Conservation (phyloP, 2,888 invertebrate species). For the Lumbricus terrestris region DNA sequence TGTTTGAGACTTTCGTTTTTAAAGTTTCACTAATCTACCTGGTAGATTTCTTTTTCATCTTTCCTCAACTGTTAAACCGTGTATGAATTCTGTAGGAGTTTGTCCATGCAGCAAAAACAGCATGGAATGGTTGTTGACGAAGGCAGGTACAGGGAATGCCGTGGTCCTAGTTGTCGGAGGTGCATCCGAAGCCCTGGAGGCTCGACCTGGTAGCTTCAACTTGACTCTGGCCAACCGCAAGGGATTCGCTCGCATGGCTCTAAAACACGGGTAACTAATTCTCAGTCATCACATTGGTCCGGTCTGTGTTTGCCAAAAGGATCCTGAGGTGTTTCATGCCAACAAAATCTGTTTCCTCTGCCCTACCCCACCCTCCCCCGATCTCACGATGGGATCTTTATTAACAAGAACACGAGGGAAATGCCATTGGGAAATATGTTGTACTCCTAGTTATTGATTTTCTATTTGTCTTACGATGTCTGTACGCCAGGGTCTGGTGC, state of each 20-base stretch:
- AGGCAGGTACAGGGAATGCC: constrained; percentile 64
- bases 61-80: background rate
- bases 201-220: constrained; percentile 66
- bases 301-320: background rate
- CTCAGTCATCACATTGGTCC: background rate
- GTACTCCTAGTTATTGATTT: too few relatives aligned
- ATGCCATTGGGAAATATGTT: too few relatives aligned
- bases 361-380: too few relatives aligned
- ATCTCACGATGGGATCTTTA: too few relatives aligned
- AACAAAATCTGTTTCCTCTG: too few relatives aligned
- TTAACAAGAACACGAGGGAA: too few relatives aligned
- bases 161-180: constrained; percentile 82
- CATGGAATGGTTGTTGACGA: constrained; percentile 62
- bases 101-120: constrained; percentile 65
- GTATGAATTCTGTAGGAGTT: constrained; percentile 18
- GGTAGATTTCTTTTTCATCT: too few relatives aligned
- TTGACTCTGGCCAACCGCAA: constrained; percentile 52
- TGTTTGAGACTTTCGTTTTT: background rate
- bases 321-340: background rate
- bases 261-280: constrained; percentile 48
- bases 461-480: too few relatives aligned
- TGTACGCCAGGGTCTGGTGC: too few relatives aligned
- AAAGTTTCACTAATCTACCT: too few relatives aligned
- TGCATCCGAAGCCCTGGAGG: constrained; percentile 81
- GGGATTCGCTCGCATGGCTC: constrained; percentile 56